These are phyloP conservation scores for Champsocephalus esox DNA, from an alignment of 2,797 vertebrate genomes.

Conservation along the genomic window DNA sequence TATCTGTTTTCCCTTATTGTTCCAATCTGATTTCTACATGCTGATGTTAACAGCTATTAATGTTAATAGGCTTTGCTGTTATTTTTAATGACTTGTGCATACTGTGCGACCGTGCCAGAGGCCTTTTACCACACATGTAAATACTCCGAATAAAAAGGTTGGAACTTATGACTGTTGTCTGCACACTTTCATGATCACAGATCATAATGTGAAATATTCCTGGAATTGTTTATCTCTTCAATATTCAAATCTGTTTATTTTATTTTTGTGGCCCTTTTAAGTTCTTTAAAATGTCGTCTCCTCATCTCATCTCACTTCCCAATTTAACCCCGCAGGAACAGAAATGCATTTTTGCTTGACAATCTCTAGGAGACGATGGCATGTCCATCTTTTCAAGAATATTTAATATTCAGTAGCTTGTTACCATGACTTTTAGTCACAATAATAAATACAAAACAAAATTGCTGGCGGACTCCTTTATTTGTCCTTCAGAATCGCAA, in stretches of 20 bases:
- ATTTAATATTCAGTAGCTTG: no score
- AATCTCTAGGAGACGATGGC: no score
- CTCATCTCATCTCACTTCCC: neutral
- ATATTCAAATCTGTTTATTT: neutral
- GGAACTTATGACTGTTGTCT: constrained; percentile 32
- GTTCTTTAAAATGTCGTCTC: neutral
- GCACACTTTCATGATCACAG: constrained; percentile 3
- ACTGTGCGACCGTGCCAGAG: constrained; percentile 50
- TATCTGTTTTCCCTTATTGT: constrained; percentile 4
- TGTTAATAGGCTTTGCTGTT: constrained; percentile 56
- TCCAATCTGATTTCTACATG: constrained; percentile 66
- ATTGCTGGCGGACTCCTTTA: no score
- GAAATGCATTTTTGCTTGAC: no score
- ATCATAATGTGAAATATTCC: constrained; percentile 1
- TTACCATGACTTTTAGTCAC: no score
- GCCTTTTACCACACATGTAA: constrained; percentile 72
- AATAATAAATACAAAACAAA: no score
- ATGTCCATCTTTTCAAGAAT: no score
- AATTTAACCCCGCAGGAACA: no score
- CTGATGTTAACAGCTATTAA: constrained; percentile 36
- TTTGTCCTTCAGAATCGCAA: no score
- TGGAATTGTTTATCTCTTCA: neutral
- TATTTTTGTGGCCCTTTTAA: neutral
- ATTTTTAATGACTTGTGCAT: constrained; percentile 72
- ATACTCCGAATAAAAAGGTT: constrained; percentile 64